Conservation (phyloP, 2,888 invertebrate species). For the Eristalis pertinax region DNA sequence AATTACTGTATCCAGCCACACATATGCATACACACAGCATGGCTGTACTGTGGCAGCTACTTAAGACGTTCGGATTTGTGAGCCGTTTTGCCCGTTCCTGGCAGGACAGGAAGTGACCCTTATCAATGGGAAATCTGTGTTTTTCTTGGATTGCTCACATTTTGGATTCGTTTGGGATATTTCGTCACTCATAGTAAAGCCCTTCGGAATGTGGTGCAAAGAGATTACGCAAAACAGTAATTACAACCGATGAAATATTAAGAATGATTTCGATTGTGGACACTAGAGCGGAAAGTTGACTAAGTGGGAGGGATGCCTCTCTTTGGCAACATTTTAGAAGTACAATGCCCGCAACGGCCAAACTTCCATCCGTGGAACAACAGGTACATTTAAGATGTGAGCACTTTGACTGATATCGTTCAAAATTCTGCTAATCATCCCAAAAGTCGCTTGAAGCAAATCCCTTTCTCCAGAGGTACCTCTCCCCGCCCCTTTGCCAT, state of each 20-base stretch:
- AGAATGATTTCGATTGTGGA: background rate
- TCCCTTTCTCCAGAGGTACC: background rate
- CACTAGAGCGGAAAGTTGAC: background rate
- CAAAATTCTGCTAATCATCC: no score
- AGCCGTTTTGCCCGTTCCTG: background rate
- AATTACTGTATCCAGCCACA: slow-evolving; percentile 53
- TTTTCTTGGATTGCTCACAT: slow-evolving; percentile 61
- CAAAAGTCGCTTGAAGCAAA: no score
- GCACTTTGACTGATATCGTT: no score
- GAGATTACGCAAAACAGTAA: slow-evolving; percentile 67
- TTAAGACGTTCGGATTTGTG: slow-evolving; percentile 33
- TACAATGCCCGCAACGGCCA: no score
- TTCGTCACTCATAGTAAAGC: slow-evolving; percentile 68
- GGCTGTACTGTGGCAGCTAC: slow-evolving; percentile 20
- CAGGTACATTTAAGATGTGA: no score
- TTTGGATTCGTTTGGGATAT: slow-evolving; percentile 48
- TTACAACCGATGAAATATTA: slow-evolving; percentile 66
- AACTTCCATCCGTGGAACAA: no score
- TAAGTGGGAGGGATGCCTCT: no score
- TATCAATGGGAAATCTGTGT: slow-evolving; percentile 61
- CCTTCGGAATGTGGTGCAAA: slow-evolving; percentile 35
- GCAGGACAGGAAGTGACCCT: slow-evolving; percentile 53
- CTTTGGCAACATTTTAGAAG: no score
- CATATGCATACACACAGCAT: background rate
- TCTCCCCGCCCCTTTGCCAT: background rate